phyloP scores from a whole-genome alignment of 1,140 invertebrate genomes.

The Coelopa frigida region DNA sequence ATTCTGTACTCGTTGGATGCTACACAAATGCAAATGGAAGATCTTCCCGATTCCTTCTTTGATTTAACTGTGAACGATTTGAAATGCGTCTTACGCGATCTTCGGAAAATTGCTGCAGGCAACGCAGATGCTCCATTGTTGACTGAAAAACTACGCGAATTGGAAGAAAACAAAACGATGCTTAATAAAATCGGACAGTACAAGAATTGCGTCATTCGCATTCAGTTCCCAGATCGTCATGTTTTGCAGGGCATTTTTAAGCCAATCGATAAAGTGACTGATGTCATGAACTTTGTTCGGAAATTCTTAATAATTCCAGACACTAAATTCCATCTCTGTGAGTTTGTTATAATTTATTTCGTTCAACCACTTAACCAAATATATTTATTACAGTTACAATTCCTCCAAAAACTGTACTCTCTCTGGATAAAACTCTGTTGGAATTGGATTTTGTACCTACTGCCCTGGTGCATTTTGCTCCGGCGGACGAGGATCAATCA shows the following conservation, averaged over 20 bases:
- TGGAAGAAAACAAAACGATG: slow-evolving; percentile 54
- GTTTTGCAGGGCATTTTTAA: slow-evolving; percentile 73
- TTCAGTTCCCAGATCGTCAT: slow-evolving; percentile 73
- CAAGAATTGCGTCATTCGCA: slow-evolving; percentile 63
- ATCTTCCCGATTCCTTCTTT: slow-evolving; percentile 76
- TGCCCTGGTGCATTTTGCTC: slow-evolving; percentile 64
- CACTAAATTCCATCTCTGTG: slow-evolving; percentile 66
- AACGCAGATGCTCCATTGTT: slow-evolving; percentile 60
- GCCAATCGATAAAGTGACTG: slow-evolving; percentile 59
- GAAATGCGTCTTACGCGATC: slow-evolving; percentile 59
- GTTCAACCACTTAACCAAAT: slow-evolving; percentile 17
- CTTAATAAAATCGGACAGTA: slow-evolving; percentile 58
- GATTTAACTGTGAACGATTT: slow-evolving; percentile 73
- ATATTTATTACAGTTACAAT: slow-evolving; percentile 57
- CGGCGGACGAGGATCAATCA: slow-evolving; percentile 28
- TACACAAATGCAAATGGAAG: slow-evolving; percentile 51
- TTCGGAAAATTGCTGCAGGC: slow-evolving; percentile 54
- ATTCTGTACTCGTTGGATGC: slow-evolving; percentile 59
- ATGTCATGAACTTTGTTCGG: slow-evolving; percentile 63
- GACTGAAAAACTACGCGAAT: slow-evolving; percentile 55
- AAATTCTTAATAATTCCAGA: slow-evolving; percentile 55
- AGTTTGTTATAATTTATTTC: slow-evolving; percentile 44
- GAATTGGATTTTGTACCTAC: slow-evolving; percentile 67
- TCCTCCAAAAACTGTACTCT: slow-evolving; percentile 62
- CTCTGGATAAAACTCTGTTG: slow-evolving; percentile 51